A percentile compares a stretch with the other conserved stretches of the same genome.
phyloP scores from a whole-genome alignment of 2,113 vertebrate species.

The Lepisosteus osseus region DNA sequence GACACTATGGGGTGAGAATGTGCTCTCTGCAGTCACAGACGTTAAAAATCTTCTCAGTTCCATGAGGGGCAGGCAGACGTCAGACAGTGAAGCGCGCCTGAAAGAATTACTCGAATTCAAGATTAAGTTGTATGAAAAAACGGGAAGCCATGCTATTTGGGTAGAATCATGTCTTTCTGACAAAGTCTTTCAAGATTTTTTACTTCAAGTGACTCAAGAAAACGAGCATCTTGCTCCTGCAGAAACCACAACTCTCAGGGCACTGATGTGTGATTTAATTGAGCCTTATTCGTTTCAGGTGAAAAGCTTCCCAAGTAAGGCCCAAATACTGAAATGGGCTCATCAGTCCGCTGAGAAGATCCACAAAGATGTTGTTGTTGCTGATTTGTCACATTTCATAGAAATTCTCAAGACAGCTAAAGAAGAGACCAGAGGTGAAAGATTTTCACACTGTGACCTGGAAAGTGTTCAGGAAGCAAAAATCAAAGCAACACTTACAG shows the following conservation, averaged over 20 bases:
- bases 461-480: conserved; percentile 29
- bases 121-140: conserved; percentile 27
- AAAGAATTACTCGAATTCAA: conserved; percentile 28
- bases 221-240: too few species aligned
- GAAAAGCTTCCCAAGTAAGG: too few species aligned
- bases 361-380: too few species aligned
- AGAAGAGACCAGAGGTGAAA: too few species aligned
- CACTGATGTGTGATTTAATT: too few species aligned
- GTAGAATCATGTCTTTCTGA: conserved; percentile 43
- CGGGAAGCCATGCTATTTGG: conserved; percentile 34
- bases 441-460: too few species aligned
- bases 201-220: too few species aligned
- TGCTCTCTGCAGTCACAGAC: conserved; percentile 1
- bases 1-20: conserved; percentile 25
- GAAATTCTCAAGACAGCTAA: too few species aligned
- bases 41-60: conserved; percentile 18
- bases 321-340: conserved; percentile 14
- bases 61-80: conserved; percentile 35
- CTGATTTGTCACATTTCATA: too few species aligned
- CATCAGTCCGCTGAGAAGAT: too few species aligned
- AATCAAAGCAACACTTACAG: conserved; percentile 28
- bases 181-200: conserved; percentile 35
- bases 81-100: conserved; percentile 25
- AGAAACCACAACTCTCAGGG: too few species aligned
- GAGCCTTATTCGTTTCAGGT: too few species aligned